A percentile compares a stretch with the other conserved stretches of the same genome.
phyloP scores from a whole-genome alignment of 35 echinoderm and acorn worm species.

The Eucidaris tribuloides region DNA sequence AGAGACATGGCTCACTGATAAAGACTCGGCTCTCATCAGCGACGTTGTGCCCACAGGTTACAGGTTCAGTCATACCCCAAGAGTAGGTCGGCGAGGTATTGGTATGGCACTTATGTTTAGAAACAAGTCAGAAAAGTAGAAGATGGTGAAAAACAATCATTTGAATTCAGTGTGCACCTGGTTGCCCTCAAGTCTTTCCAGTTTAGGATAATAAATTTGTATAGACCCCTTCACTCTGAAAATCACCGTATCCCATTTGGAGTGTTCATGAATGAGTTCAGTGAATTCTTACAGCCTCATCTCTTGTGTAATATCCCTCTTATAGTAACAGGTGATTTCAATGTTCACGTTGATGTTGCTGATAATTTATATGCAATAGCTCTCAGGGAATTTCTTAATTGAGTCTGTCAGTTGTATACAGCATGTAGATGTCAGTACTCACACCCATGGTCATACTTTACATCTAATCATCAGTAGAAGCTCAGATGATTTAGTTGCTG shows the following conservation, averaged over 20 bases:
- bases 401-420: constrained; percentile 5
- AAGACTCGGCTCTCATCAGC: no score
- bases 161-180: constrained; percentile 1
- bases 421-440: not conserved
- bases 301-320: not conserved
- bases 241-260: constrained; percentile 19
- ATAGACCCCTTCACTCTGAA: constrained; percentile 21
- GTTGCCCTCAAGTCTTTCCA: not conserved
- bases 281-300: constrained; percentile 21
- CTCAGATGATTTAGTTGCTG: not conserved
- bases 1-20: no score
- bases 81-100: no score
- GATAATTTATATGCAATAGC: not conserved
- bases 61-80: no score
- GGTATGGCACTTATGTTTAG: no score
- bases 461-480: not conserved
- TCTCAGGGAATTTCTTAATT: not conserved
- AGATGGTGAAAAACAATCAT: not conserved
- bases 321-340: not conserved
- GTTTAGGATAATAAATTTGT: constrained; percentile 33
- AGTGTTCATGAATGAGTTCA: constrained; percentile 22
- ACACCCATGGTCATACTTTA: not conserved
- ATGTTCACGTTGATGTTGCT: constrained; percentile 7
- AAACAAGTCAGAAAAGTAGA: no score
- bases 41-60: no score